Evolutionary conservation across 2,797 vertebrate species (phyloP), one percentile per base, ranked within the genome.

Genomic region (Sphaeramia orbicularis): DNA sequence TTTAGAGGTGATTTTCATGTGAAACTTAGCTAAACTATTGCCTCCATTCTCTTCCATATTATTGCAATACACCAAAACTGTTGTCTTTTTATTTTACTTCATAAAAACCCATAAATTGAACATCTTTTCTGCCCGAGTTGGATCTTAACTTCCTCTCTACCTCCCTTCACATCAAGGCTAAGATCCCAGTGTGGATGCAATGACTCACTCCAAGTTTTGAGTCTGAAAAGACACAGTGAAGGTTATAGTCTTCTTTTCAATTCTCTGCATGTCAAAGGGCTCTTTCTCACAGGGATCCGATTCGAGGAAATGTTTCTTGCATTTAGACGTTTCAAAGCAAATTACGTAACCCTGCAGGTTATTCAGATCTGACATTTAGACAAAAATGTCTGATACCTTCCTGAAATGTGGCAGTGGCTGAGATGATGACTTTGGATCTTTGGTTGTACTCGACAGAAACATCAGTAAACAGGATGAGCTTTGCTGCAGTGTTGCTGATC

Each of bases 401-500:
- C 36, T 10, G 0, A 36, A 30, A 13, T 42, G 6, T n/a, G 4
- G 5, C 19, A 38, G 41, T 12, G 42, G 27, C 30, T 13, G 2
- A 57, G 48, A 15, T 30, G n/a, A 1, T 19, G 40, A 48, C 15
- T 41, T 43, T 18, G 24, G 10, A 15, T 35, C 15, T 27, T 21
- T 21, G 4, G 19, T 21, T 21, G 61, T 12, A 44, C 42, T 45
- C 51, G 58, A 65, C 55, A 27, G 24, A 69, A 47, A 40, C 30
- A 27, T 7, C 18, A 24, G 36, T 59, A 24, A 71, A 44, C 40
- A 76, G 53, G 51, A 48, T 7, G 38, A 7, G 43, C 48, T 52
- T 5, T 66, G 64, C 69, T 68, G 56, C 78, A 55, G 65, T 37
- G n/a, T 21, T 18, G 62, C 18, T 38, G 18, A 60, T 45, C 58